phyloP scores from a whole-genome alignment of 2,113 vertebrate species.

The Parus major region DNA sequence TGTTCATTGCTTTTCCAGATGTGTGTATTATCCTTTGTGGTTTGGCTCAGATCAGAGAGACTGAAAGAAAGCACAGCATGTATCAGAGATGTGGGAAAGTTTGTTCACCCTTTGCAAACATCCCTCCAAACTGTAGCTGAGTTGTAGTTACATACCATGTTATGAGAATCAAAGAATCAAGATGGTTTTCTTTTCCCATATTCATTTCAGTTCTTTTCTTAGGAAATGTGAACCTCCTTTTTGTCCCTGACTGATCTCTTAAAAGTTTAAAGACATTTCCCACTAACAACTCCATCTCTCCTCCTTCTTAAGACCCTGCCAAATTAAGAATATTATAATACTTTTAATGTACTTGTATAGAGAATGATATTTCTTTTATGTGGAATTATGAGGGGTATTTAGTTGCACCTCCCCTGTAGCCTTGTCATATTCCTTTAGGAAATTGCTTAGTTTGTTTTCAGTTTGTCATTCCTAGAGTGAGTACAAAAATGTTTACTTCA shows the following conservation, averaged over 20 bases:
- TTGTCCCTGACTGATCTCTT: background rate
- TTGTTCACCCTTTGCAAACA: background rate
- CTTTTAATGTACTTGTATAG: background rate
- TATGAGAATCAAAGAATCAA: background rate
- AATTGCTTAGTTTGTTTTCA: background rate
- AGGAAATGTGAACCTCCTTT: background rate
- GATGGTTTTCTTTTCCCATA: background rate
- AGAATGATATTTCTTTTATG: background rate
- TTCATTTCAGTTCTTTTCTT: background rate
- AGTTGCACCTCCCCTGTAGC: background rate
- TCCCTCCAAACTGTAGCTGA: background rate
- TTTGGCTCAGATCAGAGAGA: constrained; percentile 40
- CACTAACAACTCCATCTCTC: background rate
- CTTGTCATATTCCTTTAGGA: background rate
- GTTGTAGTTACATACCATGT: background rate
- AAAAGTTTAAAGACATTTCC: background rate
- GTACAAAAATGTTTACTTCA: background rate
- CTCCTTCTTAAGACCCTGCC: background rate
- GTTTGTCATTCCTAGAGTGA: background rate
- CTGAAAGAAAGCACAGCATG: background rate
- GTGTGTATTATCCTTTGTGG: constrained; percentile 37
- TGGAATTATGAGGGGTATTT: background rate
- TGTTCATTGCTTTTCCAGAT: constrained; percentile 47
- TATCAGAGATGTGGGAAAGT: constrained; percentile 47
- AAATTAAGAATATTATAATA: background rate